Percentiles rank a stretch among this genome's conserved stretches.
These are phyloP conservation scores for Oligia strigilis DNA, from an alignment of 2,888 invertebrate species.

Conservation along the genomic window DNA sequence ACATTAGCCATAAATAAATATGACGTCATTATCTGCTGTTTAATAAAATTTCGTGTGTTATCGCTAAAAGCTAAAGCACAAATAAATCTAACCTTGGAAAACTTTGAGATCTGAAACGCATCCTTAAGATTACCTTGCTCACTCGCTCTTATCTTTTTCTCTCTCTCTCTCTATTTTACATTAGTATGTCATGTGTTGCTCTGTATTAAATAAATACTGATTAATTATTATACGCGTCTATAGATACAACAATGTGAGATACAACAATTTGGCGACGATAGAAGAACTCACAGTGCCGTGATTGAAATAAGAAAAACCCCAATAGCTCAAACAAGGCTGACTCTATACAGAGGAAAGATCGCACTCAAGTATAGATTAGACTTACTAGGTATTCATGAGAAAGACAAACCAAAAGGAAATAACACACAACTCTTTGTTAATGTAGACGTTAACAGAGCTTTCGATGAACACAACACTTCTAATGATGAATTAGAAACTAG, in stretches of 20 bases:
- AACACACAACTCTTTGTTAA: not conserved
- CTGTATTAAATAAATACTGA: no score
- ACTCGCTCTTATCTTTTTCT: not conserved
- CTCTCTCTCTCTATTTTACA: not conserved
- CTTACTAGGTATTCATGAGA: not conserved
- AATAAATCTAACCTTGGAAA: not conserved
- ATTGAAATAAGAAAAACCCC: not conserved
- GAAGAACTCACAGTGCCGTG: not conserved
- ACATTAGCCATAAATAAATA: not conserved
- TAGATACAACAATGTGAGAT: no score
- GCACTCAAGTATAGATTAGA: not conserved
- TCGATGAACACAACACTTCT: not conserved
- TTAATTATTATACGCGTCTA: no score
- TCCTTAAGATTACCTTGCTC: not conserved
- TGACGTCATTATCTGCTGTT: conserved; percentile 21
- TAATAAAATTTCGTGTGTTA: conserved; percentile 2
- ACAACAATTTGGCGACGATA: no score
- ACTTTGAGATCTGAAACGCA: not conserved
- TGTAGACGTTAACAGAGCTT: not conserved
- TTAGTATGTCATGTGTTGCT: no score
- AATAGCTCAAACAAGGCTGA: not conserved
- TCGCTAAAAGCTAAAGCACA: not conserved
- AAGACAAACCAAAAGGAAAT: not conserved
- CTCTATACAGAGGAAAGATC: not conserved
- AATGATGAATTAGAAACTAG: conserved; percentile 1